Conservation (phyloP, 1,140 invertebrate genomes). For the Tyrophagus putrescentiae region DNA sequence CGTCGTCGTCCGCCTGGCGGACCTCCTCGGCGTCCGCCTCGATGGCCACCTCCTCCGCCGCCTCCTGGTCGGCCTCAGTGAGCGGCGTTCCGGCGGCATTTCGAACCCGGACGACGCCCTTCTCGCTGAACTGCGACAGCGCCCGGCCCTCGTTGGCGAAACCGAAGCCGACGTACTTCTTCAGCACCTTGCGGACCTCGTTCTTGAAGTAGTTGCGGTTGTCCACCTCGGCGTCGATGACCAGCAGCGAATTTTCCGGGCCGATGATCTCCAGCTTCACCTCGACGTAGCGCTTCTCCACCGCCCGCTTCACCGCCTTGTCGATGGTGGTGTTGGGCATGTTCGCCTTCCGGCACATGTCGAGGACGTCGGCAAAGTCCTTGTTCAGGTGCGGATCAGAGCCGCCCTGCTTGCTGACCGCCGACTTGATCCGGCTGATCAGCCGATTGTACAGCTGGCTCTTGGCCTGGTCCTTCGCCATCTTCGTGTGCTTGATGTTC, state of each 20-base stretch:
- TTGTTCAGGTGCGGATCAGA: constrained; percentile 42
- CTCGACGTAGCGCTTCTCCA: constrained; percentile 24
- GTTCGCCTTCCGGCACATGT: constrained; percentile 42
- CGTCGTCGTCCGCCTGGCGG: constrained; percentile 20
- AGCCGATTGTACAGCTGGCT: constrained; percentile 35
- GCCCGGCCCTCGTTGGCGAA: constrained; percentile 22
- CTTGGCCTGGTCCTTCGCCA: constrained; percentile 43
- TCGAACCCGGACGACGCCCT: constrained; percentile 22
- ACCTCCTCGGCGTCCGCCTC: constrained; percentile 29
- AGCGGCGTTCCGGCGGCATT: constrained; percentile 5
- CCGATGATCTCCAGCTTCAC: constrained; percentile 26
- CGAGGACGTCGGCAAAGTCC: constrained; percentile 41
- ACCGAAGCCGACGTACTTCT: constrained; percentile 22
- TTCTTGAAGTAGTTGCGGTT: constrained; percentile 22
- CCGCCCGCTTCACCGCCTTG: constrained; percentile 39
- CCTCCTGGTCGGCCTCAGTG: constrained; percentile 18
- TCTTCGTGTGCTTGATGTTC: constrained; percentile 52
- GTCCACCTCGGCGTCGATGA: constrained; percentile 28
- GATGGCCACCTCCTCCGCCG: constrained; percentile 26
- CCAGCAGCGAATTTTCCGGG: constrained; percentile 26
- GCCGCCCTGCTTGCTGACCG: constrained; percentile 31
- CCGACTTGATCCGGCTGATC: constrained; percentile 24
- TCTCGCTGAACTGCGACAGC: constrained; percentile 21
- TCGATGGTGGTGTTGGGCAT: constrained; percentile 45
- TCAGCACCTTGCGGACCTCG: constrained; percentile 22